Conservation (phyloP, 2,113 vertebrate species). For the Garra rufa region DNA sequence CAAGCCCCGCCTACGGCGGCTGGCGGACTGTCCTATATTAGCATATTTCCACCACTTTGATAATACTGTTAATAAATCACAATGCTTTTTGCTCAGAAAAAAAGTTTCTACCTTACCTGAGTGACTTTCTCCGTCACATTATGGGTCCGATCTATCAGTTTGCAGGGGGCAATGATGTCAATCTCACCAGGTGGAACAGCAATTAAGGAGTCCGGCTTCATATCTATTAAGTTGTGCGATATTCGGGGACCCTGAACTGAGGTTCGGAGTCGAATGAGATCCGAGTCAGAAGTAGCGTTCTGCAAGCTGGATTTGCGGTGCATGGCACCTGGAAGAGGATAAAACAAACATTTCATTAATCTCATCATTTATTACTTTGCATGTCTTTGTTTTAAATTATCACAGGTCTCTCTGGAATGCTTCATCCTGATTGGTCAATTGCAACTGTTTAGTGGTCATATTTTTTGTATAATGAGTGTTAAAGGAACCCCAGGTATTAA, state of each 20-base stretch:
- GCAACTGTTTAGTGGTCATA: background rate
- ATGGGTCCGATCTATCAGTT: constrained; percentile 88
- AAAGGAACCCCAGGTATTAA: too few species aligned
- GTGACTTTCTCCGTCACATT: constrained; percentile 93
- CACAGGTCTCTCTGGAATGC: background rate
- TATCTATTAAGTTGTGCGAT: constrained; percentile 85
- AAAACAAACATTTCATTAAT: background rate
- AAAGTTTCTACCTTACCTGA: constrained; percentile 74
- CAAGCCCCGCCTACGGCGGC: too few species aligned
- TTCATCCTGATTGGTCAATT: background rate
- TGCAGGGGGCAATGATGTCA: constrained; percentile 87
- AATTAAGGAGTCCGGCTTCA: constrained; percentile 80
- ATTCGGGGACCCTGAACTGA: constrained; percentile 80
- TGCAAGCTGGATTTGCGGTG: constrained; percentile 76
- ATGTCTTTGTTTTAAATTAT: background rate
- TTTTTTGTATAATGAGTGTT: background rate
- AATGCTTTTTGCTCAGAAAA: background rate
- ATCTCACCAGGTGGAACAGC: constrained; percentile 76
- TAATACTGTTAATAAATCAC: background rate
- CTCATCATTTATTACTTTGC: background rate
- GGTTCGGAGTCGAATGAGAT: constrained; percentile 79
- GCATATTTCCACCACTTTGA: too few species aligned
- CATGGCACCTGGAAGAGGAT: constrained; percentile 72
- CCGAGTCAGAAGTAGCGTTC: constrained; percentile 84
- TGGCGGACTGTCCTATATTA: too few species aligned